Conservation (phyloP, 2,113 vertebrate genomes). For the Vireo altiloquus region DNA sequence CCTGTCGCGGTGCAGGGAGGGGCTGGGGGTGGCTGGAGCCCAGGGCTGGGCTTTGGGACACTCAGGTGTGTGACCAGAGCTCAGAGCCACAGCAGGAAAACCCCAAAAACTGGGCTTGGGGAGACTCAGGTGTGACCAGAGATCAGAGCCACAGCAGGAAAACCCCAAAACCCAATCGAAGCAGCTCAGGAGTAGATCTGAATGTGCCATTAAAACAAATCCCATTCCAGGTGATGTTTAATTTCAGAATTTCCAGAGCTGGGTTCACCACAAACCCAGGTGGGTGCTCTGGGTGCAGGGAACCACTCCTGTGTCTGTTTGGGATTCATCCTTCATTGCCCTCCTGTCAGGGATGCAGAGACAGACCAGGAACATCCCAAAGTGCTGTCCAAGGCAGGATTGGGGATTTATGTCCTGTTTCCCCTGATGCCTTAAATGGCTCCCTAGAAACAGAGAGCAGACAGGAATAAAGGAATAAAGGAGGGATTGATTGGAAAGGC, state of each 20-base stretch:
- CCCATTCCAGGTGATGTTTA: not conserved
- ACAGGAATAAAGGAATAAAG: no score
- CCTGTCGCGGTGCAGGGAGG: not conserved
- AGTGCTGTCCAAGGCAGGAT: not conserved
- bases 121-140: not conserved
- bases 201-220: not conserved
- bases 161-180: not conserved
- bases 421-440: no score
- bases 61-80: accelerated
- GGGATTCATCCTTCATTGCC: not conserved
- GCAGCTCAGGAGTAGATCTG: not conserved
- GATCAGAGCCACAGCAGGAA: accelerated
- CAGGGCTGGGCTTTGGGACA: not conserved
- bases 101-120: not conserved
- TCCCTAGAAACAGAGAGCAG: no score
- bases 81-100: no score
- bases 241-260: not conserved
- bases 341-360: not conserved
- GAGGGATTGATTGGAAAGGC: no score
- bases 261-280: not conserved
- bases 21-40: not conserved
- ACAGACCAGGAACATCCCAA: not conserved
- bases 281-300: not conserved
- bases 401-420: not conserved
- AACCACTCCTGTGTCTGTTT: not conserved